phyloP scores from a whole-genome alignment of 2,113 vertebrate species.

The Cricetomys ansorgei region DNA sequence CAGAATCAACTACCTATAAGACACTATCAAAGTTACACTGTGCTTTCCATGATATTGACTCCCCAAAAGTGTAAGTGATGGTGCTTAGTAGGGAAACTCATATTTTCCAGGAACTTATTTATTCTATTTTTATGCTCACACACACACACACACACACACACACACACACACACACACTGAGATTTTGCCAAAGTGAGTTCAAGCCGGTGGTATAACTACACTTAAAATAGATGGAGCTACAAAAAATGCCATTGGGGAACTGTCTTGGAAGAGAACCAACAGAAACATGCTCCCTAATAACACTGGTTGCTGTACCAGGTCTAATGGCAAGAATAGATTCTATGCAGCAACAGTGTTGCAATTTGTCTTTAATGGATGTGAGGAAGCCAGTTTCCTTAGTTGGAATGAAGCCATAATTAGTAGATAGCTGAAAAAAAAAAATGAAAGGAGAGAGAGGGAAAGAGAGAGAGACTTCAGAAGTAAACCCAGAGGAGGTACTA shows the following conservation, averaged over 20 bases:
- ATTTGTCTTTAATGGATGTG: constrained; percentile 46
- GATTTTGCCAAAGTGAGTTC: constrained; percentile 54
- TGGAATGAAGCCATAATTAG: neutral
- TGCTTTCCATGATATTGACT: constrained; percentile 5
- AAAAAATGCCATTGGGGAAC: constrained; percentile 35
- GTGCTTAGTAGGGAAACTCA: constrained; percentile 15
- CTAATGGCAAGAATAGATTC: neutral
- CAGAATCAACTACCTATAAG: neutral
- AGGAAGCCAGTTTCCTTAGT: constrained; percentile 38
- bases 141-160: neutral
- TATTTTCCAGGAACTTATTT: constrained; percentile 42
- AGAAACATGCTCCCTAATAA: constrained; percentile 49
- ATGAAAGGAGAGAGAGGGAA: neutral
- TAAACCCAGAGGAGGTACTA: constrained; percentile 45
- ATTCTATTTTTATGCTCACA: constrained; percentile 2
- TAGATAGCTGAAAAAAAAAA: neutral
- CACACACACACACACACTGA: neutral
- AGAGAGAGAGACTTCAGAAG: neutral
- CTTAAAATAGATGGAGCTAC: constrained; percentile 41
- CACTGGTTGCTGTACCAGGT: constrained; percentile 2
- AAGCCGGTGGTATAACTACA: constrained; percentile 34
- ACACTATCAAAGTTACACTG: neutral
- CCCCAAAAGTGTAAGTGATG: constrained; percentile 16
- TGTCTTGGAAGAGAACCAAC: constrained; percentile 22
- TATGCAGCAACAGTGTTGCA: constrained; percentile 26